Evolutionary conservation across 1,140 invertebrate species (phyloP), one percentile per base, ranked within the genome.

Genomic region (Apis mellifera): DNA sequence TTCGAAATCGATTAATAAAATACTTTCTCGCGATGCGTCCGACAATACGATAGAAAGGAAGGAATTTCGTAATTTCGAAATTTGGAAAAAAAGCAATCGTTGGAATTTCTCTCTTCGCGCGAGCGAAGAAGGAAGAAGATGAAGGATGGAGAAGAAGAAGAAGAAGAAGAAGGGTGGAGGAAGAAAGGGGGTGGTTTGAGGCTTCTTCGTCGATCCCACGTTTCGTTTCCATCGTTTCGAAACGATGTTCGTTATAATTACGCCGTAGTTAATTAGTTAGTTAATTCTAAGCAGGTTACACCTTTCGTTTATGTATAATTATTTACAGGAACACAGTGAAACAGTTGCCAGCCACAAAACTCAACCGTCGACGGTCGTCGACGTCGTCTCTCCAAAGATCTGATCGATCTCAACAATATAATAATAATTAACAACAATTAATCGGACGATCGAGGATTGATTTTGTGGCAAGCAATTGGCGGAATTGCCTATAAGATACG

Each of bases 311-410:
- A 87, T 86, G 82, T 87, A 86, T 87, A 87, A 60, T 84, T 87
- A 86, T 87, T 77, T 87, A 87, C 86, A 87, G 82, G 74, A 84
- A 86, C 85, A 82, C 79, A 82, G 68, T 84, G 32, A 74, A 87
- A 73, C 59, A 32, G 42, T 73, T 68, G 82, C 62, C 70, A 59
- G 77, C 76, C 82, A 68, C 85, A 78, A 32, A 81, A 84, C 74
- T 73, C 82, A 21, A 64, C 21, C 32, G 32, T 12, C n/a, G 2
- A 21, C 72, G 17, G 2, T 23, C 72, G 17, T 32, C 54, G 59
- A 8, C 32, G 2, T 23, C 72, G 17, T 32, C 54, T 52, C 23
- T 9, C 21, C 9, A 17, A 23, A 23, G 12, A 9, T 64, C 48
- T 32, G 4, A 17, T 9, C 42, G 17, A 17, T 65, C 42, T 59